A percentile compares a stretch with the other conserved stretches of the same genome.
Evolutionary conservation across 2,888 invertebrate genomes (phyloP).

Genomic region (Ferrisia virgata): DNA sequence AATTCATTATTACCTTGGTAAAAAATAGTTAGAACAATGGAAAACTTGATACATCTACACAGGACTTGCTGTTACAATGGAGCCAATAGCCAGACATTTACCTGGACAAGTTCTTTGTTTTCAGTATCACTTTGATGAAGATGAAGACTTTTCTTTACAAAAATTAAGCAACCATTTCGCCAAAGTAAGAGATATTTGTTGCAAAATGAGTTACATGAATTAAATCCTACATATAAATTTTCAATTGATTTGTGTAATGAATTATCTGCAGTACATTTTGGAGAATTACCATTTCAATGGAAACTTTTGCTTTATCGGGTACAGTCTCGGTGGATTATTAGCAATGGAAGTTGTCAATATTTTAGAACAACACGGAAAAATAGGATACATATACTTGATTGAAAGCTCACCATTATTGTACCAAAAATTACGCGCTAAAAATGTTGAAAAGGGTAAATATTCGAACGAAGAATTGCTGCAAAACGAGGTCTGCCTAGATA

Average conservation of each 20-base stretch:
- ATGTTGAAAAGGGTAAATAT: no score
- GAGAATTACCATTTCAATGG: constrained; percentile 60
- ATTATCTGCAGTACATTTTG: constrained; percentile 59
- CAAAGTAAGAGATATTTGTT: no score
- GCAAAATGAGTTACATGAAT: neutral
- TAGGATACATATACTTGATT: constrained; percentile 66
- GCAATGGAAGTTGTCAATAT: constrained; percentile 72
- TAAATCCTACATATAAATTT: neutral
- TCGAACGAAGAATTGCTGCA: no score
- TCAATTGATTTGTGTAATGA: neutral
- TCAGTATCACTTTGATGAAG: constrained; percentile 57
- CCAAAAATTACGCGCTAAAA: constrained; percentile 55
- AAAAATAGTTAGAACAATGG: no score
- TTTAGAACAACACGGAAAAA: constrained; percentile 65
- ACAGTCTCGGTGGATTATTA: constrained; percentile 80
- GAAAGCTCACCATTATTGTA: constrained; percentile 78
- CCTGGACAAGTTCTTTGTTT: constrained; percentile 58
- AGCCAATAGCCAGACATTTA: constrained; percentile 57
- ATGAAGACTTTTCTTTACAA: constrained; percentile 55
- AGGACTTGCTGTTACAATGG: constrained; percentile 58
- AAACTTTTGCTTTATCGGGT: constrained; percentile 74
- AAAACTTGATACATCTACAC: no score
- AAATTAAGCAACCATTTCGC: constrained; percentile 55
- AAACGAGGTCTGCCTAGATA: no score
- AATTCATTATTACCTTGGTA: no score